Evolutionary conservation across 2,888 invertebrate species (phyloP).

Genomic region (Serripes groenlandicus): DNA sequence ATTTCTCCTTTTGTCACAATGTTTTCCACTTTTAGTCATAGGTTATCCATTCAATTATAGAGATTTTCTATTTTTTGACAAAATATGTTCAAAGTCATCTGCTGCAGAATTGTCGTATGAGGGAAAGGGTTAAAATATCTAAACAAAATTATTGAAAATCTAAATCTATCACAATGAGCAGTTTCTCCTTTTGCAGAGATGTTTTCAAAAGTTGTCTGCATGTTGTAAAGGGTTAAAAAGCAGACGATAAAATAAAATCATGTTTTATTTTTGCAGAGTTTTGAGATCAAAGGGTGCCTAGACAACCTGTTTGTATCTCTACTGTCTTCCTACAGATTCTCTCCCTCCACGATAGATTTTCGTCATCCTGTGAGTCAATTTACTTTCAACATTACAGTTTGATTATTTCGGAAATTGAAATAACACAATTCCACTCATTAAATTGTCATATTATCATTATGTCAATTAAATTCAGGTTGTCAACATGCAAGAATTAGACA

Average conservation of each 20-base stretch:
- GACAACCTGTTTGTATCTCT: constrained; percentile 90
- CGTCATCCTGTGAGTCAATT: constrained; percentile 87
- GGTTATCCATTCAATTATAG: neutral
- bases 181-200: neutral
- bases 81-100: neutral
- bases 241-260: too few relatives aligned
- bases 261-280: constrained; percentile 85
- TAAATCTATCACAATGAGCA: neutral
- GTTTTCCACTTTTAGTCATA: neutral
- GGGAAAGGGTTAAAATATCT: neutral
- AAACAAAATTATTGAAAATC: neutral
- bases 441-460: too few relatives aligned
- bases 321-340: constrained; percentile 89
- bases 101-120: neutral
- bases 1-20: neutral
- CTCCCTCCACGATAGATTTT: constrained; percentile 87
- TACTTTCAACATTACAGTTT: too few relatives aligned
- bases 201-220: neutral
- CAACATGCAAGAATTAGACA: too few relatives aligned
- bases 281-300: constrained; percentile 89
- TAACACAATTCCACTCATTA: too few relatives aligned
- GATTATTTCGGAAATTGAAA: too few relatives aligned
- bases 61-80: neutral
- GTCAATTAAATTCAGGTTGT: too few relatives aligned
- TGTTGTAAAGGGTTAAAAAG: neutral